These are phyloP conservation scores for Noturus placidus DNA, from an alignment of 2,113 vertebrate genomes.

Conservation along the genomic window DNA sequence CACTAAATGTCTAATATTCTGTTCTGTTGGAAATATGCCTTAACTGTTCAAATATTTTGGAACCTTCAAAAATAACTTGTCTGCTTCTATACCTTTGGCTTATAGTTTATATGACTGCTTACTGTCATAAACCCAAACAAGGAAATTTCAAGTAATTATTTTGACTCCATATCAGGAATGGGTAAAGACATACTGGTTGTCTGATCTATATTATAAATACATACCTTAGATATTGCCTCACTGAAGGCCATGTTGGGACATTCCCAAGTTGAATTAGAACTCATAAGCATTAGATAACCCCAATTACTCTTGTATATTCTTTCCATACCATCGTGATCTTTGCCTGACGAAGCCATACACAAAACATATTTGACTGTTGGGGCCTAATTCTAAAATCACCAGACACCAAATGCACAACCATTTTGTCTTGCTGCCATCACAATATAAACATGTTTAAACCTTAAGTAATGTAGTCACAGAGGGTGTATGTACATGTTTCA, in stretches of 20 bases:
- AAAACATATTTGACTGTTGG: background rate
- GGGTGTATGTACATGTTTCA: background rate
- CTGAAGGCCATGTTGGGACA: conserved; percentile 50
- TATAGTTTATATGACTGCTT: no score
- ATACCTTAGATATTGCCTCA: no score
- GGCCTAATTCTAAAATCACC: conserved; percentile 8
- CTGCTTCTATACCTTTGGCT: no score
- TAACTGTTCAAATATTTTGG: no score
- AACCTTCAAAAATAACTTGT: no score
- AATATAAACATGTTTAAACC: background rate
- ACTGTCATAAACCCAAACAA: no score
- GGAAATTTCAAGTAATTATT: no score
- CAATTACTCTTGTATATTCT: conserved; percentile 48
- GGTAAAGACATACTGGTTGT: no score
- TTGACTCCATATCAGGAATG: no score
- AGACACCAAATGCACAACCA: conserved; percentile 5
- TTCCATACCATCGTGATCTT: conserved; percentile 51
- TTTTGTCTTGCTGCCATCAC: background rate
- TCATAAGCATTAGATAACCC: conserved; percentile 60
- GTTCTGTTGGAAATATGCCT: no score
- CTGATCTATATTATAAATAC: no score
- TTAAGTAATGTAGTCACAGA: background rate
- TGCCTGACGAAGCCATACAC: conserved; percentile 42
- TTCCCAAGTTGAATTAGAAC: conserved; percentile 52
- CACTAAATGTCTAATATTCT: no score